These are phyloP conservation scores for Heliconius congener DNA, from an alignment of 1,140 invertebrate genomes.

Conservation along the genomic window DNA sequence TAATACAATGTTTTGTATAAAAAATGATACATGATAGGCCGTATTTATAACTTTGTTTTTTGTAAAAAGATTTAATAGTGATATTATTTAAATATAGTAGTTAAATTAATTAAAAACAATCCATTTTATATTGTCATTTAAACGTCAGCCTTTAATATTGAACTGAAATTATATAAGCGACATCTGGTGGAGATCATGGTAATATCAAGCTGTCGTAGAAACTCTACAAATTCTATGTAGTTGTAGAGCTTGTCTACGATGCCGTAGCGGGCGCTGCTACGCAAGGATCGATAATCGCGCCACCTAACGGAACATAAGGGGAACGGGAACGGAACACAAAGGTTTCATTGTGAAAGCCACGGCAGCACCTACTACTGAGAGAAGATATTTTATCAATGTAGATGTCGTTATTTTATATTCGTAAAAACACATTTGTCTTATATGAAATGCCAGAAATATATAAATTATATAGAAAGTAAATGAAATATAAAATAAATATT, in stretches of 20 bases:
- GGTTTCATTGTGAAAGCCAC: background rate
- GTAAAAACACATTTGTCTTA: background rate
- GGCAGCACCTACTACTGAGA: conserved; percentile 23
- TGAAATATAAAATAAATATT: background rate
- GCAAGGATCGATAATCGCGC: background rate
- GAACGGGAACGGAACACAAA: background rate
- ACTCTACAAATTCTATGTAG: background rate
- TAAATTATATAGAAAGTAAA: background rate
- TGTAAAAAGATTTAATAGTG: no score
- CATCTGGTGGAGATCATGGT: background rate
- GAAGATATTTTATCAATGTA: background rate
- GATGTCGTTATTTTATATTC: conserved; percentile 24
- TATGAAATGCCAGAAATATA: background rate
- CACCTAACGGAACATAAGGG: conserved; percentile 24
- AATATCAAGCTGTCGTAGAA: background rate
- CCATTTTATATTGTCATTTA: background rate
- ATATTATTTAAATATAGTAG: no score
- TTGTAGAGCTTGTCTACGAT: background rate
- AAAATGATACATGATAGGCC: background rate
- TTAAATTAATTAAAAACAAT: background rate
- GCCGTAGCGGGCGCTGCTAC: conserved; percentile 18
- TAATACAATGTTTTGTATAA: background rate
- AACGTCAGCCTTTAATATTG: background rate
- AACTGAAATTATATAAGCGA: background rate
- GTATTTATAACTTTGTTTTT: background rate